Percentiles rank a stretch among this genome's conserved stretches.
Evolutionary conservation across 2,113 vertebrate genomes (phyloP).

Genomic region (Crotalus tigris): DNA sequence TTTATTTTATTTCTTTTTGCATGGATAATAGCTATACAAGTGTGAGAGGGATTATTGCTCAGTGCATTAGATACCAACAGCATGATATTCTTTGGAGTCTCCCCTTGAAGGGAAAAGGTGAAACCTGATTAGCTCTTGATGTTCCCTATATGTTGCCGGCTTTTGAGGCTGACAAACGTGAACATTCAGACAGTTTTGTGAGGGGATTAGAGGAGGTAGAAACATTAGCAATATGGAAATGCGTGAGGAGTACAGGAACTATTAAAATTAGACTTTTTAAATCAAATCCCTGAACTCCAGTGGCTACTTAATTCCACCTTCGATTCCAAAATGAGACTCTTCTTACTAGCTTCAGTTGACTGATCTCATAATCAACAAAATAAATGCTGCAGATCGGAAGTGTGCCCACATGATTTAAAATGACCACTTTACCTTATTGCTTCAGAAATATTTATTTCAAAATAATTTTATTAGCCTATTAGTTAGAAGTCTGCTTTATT

Average conservation of each 20-base stretch:
- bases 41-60: background rate
- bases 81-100: background rate
- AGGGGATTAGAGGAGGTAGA: background rate
- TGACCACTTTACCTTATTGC: background rate
- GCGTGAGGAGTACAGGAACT: background rate
- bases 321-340: background rate
- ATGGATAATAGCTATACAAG: background rate
- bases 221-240: background rate
- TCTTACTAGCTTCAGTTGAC: background rate
- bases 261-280: background rate
- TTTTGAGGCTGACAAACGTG: background rate
- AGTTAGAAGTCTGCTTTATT: background rate
- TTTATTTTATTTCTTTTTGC: background rate
- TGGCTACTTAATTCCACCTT: background rate
- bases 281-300: background rate
- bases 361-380: background rate
- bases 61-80: background rate
- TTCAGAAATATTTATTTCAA: background rate
- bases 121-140: background rate
- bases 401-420: background rate
- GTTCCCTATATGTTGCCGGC: background rate
- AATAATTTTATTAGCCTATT: background rate
- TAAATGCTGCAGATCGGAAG: background rate
- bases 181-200: background rate
- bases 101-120: background rate